Base-by-base conservation (phyloP, 2,888 invertebrate species). In the Epinotia bilunana region DNA sequence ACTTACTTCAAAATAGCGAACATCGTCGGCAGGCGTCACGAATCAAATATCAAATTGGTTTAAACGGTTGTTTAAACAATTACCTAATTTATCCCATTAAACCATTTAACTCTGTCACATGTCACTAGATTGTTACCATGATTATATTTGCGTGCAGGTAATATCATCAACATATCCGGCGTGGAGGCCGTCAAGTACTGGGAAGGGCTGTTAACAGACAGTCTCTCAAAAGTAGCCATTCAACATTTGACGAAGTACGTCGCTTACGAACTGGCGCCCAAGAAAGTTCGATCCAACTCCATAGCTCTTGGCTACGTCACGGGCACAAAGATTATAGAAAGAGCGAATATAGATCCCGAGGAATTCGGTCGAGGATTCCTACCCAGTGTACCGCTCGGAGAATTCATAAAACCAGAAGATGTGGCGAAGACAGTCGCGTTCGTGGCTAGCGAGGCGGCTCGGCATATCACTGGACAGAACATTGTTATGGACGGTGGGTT, bases 211-310 rank as follows among this genome's bases (percentile, higher is more conserved):
- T 87, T 98, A 72, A 96, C 97, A 0, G 99, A 99, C 86, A 96
- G 95, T 80, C 96, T 98, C 91, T 97, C 98, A 2, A 99, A 99
- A 91, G 95, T 97, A 60, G 97, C 98, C 2, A 90, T 98, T 0
- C 98, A 99, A 90, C 98, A 98, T 84, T 95, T 99, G 79, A 98
- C 98, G 0, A 95, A 96, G 82, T 98, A 98, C 86, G 94, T 96
- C 13, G 98, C 98, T 16, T 88, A 98, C 71, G 98, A 97, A 82
- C 88, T 97, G 64, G 97, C 96, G 28, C 81, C 94, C 0, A 96
- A 96, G 86, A 95, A 96, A 79, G 96, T 98, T 0, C 93, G 98
- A 49, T 97, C 97, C 0, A 98, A 98, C 87, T 95, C 96, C 72
- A 97, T 98, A 0, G 97, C 97, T 89, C 98, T 98, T 13, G 97